Evolutionary conservation across 2,888 invertebrate genomes (phyloP).

Genomic region (Rhimphoctona megacephalus): DNA sequence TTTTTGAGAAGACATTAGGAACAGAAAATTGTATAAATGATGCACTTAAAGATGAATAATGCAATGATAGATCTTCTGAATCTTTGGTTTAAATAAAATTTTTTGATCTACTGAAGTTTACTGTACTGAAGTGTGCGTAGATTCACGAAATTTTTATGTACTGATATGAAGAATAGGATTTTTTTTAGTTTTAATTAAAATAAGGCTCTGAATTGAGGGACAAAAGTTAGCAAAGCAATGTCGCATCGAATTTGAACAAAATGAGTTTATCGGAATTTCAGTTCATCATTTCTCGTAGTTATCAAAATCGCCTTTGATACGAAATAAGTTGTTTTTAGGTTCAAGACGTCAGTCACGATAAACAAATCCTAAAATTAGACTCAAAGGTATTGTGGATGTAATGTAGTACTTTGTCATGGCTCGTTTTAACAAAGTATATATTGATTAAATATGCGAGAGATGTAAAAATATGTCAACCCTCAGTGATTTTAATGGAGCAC

Average conservation of each 20-base stretch:
- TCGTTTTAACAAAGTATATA: constrained; percentile 27
- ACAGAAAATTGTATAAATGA: constrained; percentile 36
- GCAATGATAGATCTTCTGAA: not conserved
- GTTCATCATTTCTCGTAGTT: not conserved
- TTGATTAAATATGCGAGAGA: constrained; percentile 58
- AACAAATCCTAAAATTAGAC: not conserved
- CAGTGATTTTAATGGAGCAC: constrained; percentile 47
- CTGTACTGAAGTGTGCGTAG: not conserved
- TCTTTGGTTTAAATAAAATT: not conserved
- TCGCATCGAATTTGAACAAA: not conserved
- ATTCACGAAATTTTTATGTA: not conserved
- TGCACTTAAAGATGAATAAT: not conserved
- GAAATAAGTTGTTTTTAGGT: not conserved
- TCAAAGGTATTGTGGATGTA: not conserved
- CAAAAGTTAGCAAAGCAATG: not conserved
- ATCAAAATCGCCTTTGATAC: not conserved
- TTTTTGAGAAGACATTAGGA: constrained; percentile 79
- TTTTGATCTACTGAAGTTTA: not conserved
- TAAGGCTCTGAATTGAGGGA: no score
- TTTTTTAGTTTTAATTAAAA: no score
- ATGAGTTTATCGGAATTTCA: not conserved
- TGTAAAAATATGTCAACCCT: constrained; percentile 59
- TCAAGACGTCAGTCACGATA: not conserved
- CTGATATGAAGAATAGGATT: not conserved
- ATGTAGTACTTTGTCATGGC: constrained; percentile 1